Evolutionary conservation across 2,797 vertebrate species (phyloP).

Genomic region (Acanthurus leucopareius): DNA sequence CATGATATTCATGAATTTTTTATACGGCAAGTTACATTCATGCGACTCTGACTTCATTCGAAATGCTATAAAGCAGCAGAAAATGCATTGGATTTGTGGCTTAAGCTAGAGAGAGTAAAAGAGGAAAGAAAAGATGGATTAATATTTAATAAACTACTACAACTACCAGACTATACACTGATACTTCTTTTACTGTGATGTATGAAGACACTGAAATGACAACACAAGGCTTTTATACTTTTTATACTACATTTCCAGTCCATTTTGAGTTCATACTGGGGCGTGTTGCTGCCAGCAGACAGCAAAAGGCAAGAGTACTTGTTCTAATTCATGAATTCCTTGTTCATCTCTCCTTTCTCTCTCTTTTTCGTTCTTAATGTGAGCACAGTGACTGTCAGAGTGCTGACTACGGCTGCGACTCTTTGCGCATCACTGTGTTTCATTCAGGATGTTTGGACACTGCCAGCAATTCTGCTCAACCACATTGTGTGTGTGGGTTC

Average conservation of each 20-base stretch:
- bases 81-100: neutral
- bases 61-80: neutral
- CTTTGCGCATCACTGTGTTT: slow-evolving; percentile 44
- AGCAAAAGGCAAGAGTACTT: neutral
- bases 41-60: neutral
- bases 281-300: neutral
- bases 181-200: neutral
- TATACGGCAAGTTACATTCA: neutral
- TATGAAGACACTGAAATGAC: neutral
- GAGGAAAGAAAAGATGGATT: no score
- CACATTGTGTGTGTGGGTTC: slow-evolving; percentile 16
- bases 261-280: neutral
- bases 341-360: slow-evolving; percentile 3
- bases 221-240: neutral
- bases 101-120: no score
- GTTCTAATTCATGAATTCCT: neutral
- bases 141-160: no score
- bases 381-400: slow-evolving; percentile 1
- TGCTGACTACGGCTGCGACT: slow-evolving; percentile 19
- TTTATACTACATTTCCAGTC: neutral
- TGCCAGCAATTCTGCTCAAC: slow-evolving; percentile 27
- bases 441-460: slow-evolving; percentile 43
- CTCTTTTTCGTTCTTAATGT: no score
- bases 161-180: no score
- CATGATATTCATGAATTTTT: neutral